Percentiles rank a stretch among this genome's conserved stretches.
Evolutionary conservation across 2,888 invertebrate species (phyloP).

Genomic region (Thera britannica): DNA sequence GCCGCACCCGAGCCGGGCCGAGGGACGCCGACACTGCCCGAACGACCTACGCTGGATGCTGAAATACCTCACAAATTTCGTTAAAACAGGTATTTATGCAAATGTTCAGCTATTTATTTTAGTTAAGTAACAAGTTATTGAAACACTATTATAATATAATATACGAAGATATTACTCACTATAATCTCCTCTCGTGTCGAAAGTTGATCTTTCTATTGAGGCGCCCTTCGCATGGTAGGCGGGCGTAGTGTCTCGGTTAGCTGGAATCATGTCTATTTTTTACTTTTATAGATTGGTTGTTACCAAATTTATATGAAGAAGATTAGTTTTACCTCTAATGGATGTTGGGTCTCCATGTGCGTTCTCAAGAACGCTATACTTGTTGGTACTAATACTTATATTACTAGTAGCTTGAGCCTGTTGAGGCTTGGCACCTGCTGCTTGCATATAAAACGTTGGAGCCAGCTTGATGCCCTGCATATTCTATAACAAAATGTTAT

Average conservation of each 20-base stretch:
- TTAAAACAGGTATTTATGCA: too few species aligned
- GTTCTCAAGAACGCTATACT: slow-evolving; percentile 71
- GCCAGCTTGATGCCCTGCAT: slow-evolving; percentile 71
- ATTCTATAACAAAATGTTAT: slow-evolving; percentile 57
- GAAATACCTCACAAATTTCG: slow-evolving; percentile 3
- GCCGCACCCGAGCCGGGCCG: slow-evolving; percentile 56
- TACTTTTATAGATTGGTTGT: slow-evolving; percentile 20
- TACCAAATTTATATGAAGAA: neutral
- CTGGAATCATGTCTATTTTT: slow-evolving; percentile 50
- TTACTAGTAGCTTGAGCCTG: slow-evolving; percentile 62
- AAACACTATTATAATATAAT: neutral
- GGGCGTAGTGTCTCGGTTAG: slow-evolving; percentile 66
- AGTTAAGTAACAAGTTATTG: too few species aligned
- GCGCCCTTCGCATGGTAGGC: slow-evolving; percentile 76
- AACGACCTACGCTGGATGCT: slow-evolving; percentile 54
- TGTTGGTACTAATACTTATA: slow-evolving; percentile 69
- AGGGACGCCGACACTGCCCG: slow-evolving; percentile 63
- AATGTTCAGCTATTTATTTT: too few species aligned
- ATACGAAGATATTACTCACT: slow-evolving; percentile 57
- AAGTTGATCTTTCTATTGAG: slow-evolving; percentile 80
- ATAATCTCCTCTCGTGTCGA: slow-evolving; percentile 73
- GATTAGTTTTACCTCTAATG: slow-evolving; percentile 58
- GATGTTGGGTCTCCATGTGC: slow-evolving; percentile 67
- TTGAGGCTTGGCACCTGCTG: slow-evolving; percentile 72
- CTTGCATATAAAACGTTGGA: slow-evolving; percentile 72